phyloP scores from a whole-genome alignment of 2,797 vertebrate species.

The Pterois miles region DNA sequence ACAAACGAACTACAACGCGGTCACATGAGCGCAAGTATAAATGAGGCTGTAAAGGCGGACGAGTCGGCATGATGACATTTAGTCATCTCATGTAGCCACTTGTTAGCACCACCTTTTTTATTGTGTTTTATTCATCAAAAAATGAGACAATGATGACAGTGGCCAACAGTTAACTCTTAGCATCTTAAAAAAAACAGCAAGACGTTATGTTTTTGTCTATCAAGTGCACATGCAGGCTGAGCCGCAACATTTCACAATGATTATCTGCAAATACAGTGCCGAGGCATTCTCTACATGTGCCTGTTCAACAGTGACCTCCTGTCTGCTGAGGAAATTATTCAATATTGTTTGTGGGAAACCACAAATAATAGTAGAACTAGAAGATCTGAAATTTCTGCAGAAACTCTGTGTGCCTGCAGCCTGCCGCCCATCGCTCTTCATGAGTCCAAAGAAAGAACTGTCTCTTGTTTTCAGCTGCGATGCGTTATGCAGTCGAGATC shows the following conservation, averaged over 20 bases:
- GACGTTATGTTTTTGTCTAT: not conserved
- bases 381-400: too few relatives aligned
- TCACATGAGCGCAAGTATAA: fast-evolving
- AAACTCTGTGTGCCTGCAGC: not conserved
- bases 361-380: too few relatives aligned
- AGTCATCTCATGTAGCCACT: too few relatives aligned
- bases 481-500: not conserved
- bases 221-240: not conserved
- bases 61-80: too few relatives aligned
- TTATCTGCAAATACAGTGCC: not conserved
- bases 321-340: not conserved
- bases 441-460: not conserved
- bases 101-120: too few relatives aligned
- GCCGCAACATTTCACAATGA: not conserved
- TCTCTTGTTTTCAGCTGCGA: not conserved
- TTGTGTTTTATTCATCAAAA: too few relatives aligned
- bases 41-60: too few relatives aligned
- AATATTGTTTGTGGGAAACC: too few relatives aligned
- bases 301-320: not conserved
- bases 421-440: not conserved
- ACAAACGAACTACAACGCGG: too few relatives aligned
- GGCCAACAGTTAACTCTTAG: too few relatives aligned
- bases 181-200: too few relatives aligned
- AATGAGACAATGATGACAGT: too few relatives aligned
- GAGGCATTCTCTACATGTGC: not conserved